Evolutionary conservation across 2,113 vertebrate species (phyloP).

Genomic region (Dendrocopos noguchii): DNA sequence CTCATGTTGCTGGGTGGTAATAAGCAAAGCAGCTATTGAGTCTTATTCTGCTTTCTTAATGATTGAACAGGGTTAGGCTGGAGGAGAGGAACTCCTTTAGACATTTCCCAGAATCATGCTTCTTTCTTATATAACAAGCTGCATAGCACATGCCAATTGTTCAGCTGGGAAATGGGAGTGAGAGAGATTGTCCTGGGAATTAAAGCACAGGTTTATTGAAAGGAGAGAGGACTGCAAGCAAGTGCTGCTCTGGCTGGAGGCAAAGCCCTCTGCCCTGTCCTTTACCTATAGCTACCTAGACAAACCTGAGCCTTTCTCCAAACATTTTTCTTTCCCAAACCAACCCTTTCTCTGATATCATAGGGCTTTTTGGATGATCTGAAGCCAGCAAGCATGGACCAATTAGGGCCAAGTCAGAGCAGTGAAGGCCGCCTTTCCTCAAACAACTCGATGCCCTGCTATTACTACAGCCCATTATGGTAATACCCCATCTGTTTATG

Average conservation of each 20-base stretch:
- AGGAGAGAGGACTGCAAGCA: neutral
- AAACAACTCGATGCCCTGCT: neutral
- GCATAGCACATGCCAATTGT: neutral
- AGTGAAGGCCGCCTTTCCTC: neutral
- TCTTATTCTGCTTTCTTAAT: neutral
- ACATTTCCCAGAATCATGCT: neutral
- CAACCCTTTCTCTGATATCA: neutral
- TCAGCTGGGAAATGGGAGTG: neutral
- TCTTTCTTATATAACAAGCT: neutral
- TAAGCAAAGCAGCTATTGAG: neutral
- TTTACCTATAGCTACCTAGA: neutral
- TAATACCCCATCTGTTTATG: neutral
- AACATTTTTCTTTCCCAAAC: too few relatives aligned
- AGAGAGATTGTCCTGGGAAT: neutral
- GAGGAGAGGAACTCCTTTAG: neutral
- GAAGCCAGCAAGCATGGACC: neutral
- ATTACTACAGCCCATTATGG: neutral
- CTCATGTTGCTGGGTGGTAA: neutral
- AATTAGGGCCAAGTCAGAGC: neutral
- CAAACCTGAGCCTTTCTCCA: neutral
- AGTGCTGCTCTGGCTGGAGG: neutral
- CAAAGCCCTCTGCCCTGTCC: neutral
- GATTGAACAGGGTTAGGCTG: neutral
- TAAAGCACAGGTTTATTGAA: neutral
- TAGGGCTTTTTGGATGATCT: neutral